Percentiles rank a stretch among this genome's conserved stretches.
Conservation (phyloP, 2,888 invertebrate genomes). For the Congeria kusceri region DNA sequence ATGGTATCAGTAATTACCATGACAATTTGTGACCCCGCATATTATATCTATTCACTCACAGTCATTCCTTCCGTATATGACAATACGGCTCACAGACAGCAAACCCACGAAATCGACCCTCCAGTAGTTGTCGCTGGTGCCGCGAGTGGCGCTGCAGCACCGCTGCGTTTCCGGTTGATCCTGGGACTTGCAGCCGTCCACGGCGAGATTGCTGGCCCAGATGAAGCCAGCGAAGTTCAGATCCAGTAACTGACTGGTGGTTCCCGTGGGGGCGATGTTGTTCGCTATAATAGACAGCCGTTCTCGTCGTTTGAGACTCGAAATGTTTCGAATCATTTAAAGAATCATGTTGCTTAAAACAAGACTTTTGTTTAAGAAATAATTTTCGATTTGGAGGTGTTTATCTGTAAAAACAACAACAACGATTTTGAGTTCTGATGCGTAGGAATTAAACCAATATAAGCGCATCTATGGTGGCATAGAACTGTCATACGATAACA, state of each 20-base stretch:
- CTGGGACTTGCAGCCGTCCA: not conserved
- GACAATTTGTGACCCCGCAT: too few relatives aligned
- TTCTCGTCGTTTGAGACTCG: too few relatives aligned
- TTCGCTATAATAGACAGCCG: not conserved
- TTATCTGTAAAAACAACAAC: too few relatives aligned
- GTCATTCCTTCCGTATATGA: constrained; percentile 1
- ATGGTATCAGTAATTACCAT: too few relatives aligned
- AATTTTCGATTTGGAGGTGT: too few relatives aligned
- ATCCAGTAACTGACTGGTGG: not conserved
- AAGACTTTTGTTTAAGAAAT: too few relatives aligned
- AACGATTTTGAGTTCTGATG: too few relatives aligned
- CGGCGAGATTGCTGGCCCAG: not conserved
- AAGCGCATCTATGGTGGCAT: too few relatives aligned
- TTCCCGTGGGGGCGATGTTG: not conserved
- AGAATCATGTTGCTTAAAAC: too few relatives aligned
- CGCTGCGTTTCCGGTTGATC: constrained; percentile 4
- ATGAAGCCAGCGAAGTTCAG: not conserved
- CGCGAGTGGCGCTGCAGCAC: not conserved
- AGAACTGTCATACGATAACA: too few relatives aligned
- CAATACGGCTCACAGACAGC: not conserved
- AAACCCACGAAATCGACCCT: not conserved
- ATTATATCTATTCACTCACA: not conserved
- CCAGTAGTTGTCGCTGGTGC: constrained; percentile 1
- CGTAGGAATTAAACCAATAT: too few relatives aligned
- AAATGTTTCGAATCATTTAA: too few relatives aligned